Percentiles rank a stretch among this genome's conserved stretches.
Conservation (phyloP, 64 coral and sea anemone species). For the Montipora sp. region DNA sequence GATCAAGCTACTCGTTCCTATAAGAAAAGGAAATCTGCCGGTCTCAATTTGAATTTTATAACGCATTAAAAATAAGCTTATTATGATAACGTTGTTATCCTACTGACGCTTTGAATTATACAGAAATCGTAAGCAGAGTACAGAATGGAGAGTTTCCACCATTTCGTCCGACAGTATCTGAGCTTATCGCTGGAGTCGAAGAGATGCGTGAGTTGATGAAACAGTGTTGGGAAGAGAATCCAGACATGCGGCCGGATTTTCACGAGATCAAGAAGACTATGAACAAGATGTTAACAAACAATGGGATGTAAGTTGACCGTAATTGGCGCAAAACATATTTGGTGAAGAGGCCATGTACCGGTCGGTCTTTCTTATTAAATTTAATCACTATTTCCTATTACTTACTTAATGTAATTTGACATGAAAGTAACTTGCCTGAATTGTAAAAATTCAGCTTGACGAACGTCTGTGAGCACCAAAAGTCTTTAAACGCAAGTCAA, state of each 20-base stretch:
- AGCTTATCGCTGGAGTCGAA: conserved; percentile 62
- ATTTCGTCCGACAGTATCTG: conserved; percentile 80
- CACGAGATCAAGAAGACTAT: conserved; percentile 91
- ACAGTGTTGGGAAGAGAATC: conserved; percentile 86
- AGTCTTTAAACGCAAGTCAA: too few relatives aligned
- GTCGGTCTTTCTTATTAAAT: too few relatives aligned
- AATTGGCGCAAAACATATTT: background rate
- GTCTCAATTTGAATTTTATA: too few relatives aligned
- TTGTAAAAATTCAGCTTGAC: too few relatives aligned
- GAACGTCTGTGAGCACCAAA: too few relatives aligned
- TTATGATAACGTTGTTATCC: background rate
- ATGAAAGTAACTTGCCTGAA: too few relatives aligned
- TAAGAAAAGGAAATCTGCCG: too few relatives aligned
- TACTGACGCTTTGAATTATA: background rate
- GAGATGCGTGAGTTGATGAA: conserved; percentile 90
- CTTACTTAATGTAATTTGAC: too few relatives aligned
- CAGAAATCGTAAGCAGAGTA: conserved; percentile 84
- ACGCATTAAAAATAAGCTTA: too few relatives aligned
- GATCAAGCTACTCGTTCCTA: too few relatives aligned
- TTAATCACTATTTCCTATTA: too few relatives aligned
- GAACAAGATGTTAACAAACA: conserved; percentile 70
- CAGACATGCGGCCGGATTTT: conserved; percentile 81
- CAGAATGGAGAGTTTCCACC: conserved; percentile 73
- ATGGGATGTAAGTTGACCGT: conserved; percentile 79
- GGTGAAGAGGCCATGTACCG: too few relatives aligned